Percentiles rank a stretch among this genome's conserved stretches.
phyloP scores from a whole-genome alignment of 2,113 vertebrate genomes.

The Rhinolophus ferrumequinum region DNA sequence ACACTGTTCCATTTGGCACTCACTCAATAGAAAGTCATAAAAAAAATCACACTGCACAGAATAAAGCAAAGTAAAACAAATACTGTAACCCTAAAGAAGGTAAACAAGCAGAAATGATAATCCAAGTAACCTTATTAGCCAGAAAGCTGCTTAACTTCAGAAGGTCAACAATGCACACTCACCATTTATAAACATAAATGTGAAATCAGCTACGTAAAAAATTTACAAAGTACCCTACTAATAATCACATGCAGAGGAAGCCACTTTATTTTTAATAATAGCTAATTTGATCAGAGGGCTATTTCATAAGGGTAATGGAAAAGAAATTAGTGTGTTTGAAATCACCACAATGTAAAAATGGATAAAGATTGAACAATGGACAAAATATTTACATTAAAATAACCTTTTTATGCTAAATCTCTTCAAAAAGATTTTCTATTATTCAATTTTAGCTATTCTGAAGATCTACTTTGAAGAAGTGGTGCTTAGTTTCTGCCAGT shows the following conservation, averaged over 20 bases:
- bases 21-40: conserved; percentile 66
- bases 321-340: conserved; percentile 55
- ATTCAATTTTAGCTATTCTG: conserved; percentile 47
- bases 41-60: conserved; percentile 49
- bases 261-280: conserved; percentile 60
- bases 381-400: conserved; percentile 45
- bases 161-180: not conserved
- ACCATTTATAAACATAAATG: conserved; percentile 44
- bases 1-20: conserved; percentile 38
- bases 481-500: conserved; percentile 36
- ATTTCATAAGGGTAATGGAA: conserved; percentile 9
- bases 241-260: conserved; percentile 41
- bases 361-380: not conserved
- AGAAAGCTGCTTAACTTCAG: conserved; percentile 45
- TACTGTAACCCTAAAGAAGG: conserved; percentile 51
- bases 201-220: conserved; percentile 36
- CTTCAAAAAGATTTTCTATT: not conserved
- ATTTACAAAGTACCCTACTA: not conserved
- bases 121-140: conserved; percentile 36
- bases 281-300: conserved; percentile 60
- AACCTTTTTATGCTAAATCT: not conserved
- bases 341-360: conserved; percentile 49
- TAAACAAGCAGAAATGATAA: conserved; percentile 61
- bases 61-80: conserved; percentile 69
- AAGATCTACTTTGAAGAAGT: conserved; percentile 12